Percentiles rank a stretch among this genome's conserved stretches.
Conservation (phyloP, 2,888 invertebrate species). For the Encarsia formosa region DNA sequence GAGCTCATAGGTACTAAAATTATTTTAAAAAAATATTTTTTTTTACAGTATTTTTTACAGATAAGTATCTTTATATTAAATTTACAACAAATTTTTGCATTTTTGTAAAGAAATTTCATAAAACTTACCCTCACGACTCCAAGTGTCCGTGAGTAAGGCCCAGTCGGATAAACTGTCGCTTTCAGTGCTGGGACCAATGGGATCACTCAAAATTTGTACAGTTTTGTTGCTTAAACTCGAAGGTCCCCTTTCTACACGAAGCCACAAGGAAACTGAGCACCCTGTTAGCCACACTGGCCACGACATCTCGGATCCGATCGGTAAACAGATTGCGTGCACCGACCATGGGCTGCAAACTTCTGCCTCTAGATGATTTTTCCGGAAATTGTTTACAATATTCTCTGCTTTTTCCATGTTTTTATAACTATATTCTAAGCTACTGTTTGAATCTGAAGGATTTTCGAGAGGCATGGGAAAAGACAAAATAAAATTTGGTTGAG, state of each 20-base stretch:
- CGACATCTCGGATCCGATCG: constrained; percentile 43
- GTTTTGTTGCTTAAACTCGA: constrained; percentile 29
- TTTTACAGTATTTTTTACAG: no score
- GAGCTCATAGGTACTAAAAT: constrained; percentile 41
- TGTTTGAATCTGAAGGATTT: not conserved
- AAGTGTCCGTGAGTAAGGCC: constrained; percentile 47
- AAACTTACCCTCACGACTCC: constrained; percentile 46
- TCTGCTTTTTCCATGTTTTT: constrained; percentile 44
- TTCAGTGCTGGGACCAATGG: constrained; percentile 37
- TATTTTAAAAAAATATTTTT: constrained; percentile 2
- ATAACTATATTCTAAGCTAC: constrained; percentile 28
- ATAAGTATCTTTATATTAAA: not conserved
- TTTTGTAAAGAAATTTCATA: not conserved
- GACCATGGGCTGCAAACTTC: constrained; percentile 50
- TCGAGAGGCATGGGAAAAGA: constrained; percentile 51
- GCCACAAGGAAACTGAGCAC: constrained; percentile 59
- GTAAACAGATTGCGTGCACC: constrained; percentile 45
- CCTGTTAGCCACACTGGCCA: constrained; percentile 65
- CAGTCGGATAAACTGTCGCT: constrained; percentile 49
- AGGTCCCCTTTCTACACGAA: constrained; percentile 51
- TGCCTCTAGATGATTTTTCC: constrained; percentile 42
- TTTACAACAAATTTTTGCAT: not conserved
- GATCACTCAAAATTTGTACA: constrained; percentile 26
- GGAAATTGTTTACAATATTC: constrained; percentile 45
- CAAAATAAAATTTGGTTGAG: constrained; percentile 58